Percentiles rank a stretch among this genome's conserved stretches.
Conservation (phyloP, 1,140 invertebrate genomes). For the Proales similis region DNA sequence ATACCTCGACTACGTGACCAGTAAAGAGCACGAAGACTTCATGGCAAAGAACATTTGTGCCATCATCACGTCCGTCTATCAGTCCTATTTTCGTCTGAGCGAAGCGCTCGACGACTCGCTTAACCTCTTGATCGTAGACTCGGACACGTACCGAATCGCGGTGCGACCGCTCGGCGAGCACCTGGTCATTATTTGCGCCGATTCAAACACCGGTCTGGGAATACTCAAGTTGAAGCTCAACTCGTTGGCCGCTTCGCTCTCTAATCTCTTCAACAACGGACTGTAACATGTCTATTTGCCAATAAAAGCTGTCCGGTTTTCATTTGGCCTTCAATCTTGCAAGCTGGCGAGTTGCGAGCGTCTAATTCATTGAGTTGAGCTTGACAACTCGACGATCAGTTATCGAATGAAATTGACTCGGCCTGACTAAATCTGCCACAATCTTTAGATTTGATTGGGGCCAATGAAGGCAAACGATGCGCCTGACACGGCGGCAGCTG, state of each 20-base stretch:
- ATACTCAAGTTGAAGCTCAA: conserved; percentile 32
- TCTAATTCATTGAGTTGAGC: too few relatives aligned
- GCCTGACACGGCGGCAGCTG: too few relatives aligned
- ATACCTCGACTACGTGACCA: conserved; percentile 18
- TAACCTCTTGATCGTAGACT: conserved; percentile 29
- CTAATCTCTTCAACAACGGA: conserved; percentile 21
- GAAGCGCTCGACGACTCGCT: conserved; percentile 15
- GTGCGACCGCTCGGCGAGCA: conserved; percentile 13
- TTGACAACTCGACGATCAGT: too few relatives aligned
- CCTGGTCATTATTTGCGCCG: conserved; percentile 18
- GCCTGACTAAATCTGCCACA: too few relatives aligned
- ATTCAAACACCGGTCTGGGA: conserved; percentile 29
- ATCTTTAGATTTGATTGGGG: too few relatives aligned
- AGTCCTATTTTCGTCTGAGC: conserved; percentile 25
- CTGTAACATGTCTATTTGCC: too few relatives aligned
- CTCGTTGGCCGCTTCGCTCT: conserved; percentile 1
- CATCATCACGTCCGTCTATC: conserved; percentile 20
- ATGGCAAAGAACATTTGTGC: conserved; percentile 15
- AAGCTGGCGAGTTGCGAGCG: too few relatives aligned
- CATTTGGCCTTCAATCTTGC: too few relatives aligned
- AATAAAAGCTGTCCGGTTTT: too few relatives aligned
- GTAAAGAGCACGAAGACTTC: not conserved
- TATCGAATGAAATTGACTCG: too few relatives aligned
- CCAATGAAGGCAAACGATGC: too few relatives aligned
- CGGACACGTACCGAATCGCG: conserved; percentile 18